Base-by-base conservation (phyloP, 2,888 invertebrate genomes). In the Plagodis pulveraria region DNA sequence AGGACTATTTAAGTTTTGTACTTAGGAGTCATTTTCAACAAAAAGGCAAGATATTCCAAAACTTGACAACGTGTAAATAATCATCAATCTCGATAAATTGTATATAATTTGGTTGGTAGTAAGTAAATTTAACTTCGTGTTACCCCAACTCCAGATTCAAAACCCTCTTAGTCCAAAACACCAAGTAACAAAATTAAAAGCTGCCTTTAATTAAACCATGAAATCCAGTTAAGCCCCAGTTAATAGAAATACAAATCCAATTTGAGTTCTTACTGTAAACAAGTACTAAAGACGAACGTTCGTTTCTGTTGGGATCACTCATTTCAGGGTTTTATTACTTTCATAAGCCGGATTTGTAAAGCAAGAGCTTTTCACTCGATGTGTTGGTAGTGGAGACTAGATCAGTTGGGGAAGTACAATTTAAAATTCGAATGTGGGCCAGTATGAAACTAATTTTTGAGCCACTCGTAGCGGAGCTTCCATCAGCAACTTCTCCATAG, bases 311-410 rank as follows among this genome's bases (percentile, higher is more conserved):
- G 49, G 59, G 62, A 67, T 65, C 65, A 54, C 68, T 66, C 67
- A 61, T 67, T 67, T 60, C 56, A 52, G 52, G 66, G 69, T 77
- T 77, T 78, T 78, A 76, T 76, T 73, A 74, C 73, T 66, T 74
- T 74, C 67, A 73, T 75, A 76, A 77, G 74, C 71, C 73, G 61
- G 65, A 65, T 64, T 65, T 63, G 69, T 70, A 68, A 73, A 73
- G 71, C 65, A 69, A 70, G 65, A 59, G 60, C 63, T 55, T 62
- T 65, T 62, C 58, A 60, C 63, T 64, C 63, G 60, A 50, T 42
- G 62, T 41, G 33, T 10, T 5, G 50, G 44, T 50, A 55, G 40
- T 43, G 32, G 10, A 36, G n/a, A 32, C 5, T 2, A 33, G 6
- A 35, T 7, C 40, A 48, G 58, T 58, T 43, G 35, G n/a, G 6